phyloP scores from a whole-genome alignment of 1,140 invertebrate species.

The Macrosteles quadrilineatus region DNA sequence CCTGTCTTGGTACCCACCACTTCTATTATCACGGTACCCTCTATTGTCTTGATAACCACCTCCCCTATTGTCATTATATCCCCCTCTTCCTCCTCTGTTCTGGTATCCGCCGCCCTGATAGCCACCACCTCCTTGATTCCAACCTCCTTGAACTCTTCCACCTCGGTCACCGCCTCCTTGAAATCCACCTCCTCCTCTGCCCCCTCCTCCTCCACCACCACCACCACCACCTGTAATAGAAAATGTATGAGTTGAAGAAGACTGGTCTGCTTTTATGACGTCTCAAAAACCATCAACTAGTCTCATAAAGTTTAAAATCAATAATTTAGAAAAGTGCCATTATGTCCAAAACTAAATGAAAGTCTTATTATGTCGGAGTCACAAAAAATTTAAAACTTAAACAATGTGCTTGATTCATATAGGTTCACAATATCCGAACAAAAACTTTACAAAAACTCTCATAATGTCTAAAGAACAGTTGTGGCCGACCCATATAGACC shows the following conservation, averaged over 20 bases:
- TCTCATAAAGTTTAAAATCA: background rate
- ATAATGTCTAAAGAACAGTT: too few species aligned
- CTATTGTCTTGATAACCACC: conserved; percentile 24
- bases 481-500: too few species aligned
- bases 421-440: too few species aligned
- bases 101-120: conserved; percentile 34
- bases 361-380: background rate
- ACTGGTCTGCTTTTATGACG: conserved; percentile 35
- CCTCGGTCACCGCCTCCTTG: conserved; percentile 9
- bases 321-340: background rate
- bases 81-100: conserved; percentile 28
- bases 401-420: too few species aligned
- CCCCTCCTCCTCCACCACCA: conserved; percentile 36
- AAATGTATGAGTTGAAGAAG: conserved; percentile 32
- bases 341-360: background rate
- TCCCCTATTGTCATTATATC: conserved; percentile 22
- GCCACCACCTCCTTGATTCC: conserved; percentile 35
- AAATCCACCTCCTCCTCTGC: conserved; percentile 34
- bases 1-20: conserved; percentile 21
- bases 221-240: conserved; percentile 34
- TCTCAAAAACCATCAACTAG: conserved; percentile 37
- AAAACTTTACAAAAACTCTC: too few species aligned
- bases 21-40: conserved; percentile 29
- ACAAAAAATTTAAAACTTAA: background rate
- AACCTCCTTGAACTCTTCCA: conserved; percentile 40